These are phyloP conservation scores for Halcyon chelicuti DNA, from an alignment of 2,797 vertebrate species.

Conservation along the genomic window DNA sequence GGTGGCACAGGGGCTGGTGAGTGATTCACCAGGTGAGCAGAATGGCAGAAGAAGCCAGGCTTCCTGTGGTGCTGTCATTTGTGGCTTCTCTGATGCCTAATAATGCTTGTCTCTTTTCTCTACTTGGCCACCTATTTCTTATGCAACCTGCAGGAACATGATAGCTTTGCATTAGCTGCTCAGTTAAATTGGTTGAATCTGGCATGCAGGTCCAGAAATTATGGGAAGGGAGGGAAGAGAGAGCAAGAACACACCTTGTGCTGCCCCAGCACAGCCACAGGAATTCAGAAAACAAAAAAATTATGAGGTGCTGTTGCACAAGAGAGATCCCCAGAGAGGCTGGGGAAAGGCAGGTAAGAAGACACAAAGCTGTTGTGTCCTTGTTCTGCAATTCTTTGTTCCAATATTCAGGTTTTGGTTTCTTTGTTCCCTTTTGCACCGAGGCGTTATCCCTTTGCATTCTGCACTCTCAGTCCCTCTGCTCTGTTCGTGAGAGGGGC, in stretches of 20 bases:
- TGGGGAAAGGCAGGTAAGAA: not conserved
- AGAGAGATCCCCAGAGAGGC: not conserved
- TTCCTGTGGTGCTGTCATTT: not conserved
- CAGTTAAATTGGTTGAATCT: not conserved
- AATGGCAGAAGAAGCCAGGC: not conserved
- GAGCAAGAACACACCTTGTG: not conserved
- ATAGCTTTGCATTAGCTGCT: not conserved
- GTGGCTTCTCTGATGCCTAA: not conserved
- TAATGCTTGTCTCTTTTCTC: not conserved
- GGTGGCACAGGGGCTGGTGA: not conserved
- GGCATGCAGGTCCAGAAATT: not conserved
- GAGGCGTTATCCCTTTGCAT: not conserved
- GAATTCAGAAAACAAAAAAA: not conserved
- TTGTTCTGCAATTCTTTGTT: not conserved
- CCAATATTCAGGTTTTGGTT: not conserved
- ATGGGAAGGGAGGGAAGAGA: not conserved
- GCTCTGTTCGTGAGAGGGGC: not conserved
- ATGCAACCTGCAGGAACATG: not conserved
- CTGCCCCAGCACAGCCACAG: not conserved
- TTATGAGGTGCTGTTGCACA: not conserved
- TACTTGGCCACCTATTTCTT: not conserved
- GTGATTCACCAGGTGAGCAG: rapidly evolving
- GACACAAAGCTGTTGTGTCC: not conserved
- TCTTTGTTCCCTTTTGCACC: not conserved
- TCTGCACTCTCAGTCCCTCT: not conserved